phyloP scores from a whole-genome alignment of 1,140 invertebrate genomes.

The Drosophila neocordata region DNA sequence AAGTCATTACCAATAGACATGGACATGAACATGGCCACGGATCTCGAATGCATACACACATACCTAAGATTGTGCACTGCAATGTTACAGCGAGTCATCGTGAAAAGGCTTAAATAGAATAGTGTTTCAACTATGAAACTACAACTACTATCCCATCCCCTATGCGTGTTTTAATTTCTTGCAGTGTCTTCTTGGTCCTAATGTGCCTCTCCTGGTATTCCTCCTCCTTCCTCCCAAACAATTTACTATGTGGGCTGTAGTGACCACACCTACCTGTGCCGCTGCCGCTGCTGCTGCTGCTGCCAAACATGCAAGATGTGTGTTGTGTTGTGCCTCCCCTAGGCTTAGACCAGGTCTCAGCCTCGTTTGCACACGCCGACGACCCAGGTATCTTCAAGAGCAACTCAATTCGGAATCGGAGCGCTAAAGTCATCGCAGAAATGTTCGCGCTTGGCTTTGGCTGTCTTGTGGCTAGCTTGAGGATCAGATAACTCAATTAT shows the following conservation, averaged over 20 bases:
- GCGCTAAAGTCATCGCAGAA: not conserved
- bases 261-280: slow-evolving; percentile 74
- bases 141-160: not conserved
- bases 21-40: slow-evolving; percentile 9
- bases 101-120: too few species aligned
- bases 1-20: slow-evolving; percentile 67
- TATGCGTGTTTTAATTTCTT: not conserved
- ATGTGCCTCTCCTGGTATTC: slow-evolving; percentile 37
- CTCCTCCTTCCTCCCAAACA: slow-evolving; percentile 35
- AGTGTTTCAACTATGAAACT: too few species aligned
- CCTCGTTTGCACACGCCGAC: slow-evolving; percentile 16
- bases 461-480: slow-evolving; percentile 71
- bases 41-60: not conserved
- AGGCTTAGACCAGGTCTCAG: slow-evolving; percentile 22
- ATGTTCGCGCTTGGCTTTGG: slow-evolving; percentile 30
- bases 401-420: slow-evolving; percentile 12
- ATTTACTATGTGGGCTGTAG: slow-evolving; percentile 66
- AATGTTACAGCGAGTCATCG: too few species aligned
- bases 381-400: not conserved
- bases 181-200: slow-evolving; percentile 44
- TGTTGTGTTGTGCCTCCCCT: slow-evolving; percentile 4
- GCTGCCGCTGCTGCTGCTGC: slow-evolving; percentile 9
- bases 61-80: not conserved
- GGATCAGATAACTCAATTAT: slow-evolving; percentile 83
- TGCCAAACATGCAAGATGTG: slow-evolving; percentile 52